A percentile compares a stretch with the other conserved stretches of the same genome.
These are phyloP conservation scores for Polydesmus complanatus DNA, from an alignment of 2,888 invertebrate species.

Conservation along the genomic window DNA sequence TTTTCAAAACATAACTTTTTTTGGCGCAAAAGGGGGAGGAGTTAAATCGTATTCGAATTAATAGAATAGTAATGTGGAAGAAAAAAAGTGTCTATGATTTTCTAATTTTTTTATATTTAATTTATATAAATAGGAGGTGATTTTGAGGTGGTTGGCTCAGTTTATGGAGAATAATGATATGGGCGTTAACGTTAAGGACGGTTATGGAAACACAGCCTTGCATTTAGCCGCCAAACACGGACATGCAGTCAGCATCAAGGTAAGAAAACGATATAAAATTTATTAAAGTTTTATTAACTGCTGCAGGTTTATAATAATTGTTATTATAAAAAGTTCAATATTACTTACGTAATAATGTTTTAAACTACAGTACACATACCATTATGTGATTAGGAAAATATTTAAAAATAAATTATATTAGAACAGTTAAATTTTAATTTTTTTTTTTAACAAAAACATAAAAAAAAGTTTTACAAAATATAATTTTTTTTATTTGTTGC, in stretches of 20 bases:
- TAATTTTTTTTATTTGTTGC: too few species aligned
- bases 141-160: constrained; percentile 23
- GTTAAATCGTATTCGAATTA: not conserved
- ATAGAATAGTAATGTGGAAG: not conserved
- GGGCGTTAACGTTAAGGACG: constrained; percentile 27
- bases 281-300: too few species aligned
- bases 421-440: too few species aligned
- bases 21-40: not conserved
- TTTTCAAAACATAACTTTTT: not conserved
- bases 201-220: constrained; percentile 28
- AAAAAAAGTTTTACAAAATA: too few species aligned
- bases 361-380: too few species aligned
- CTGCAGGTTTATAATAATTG: too few species aligned
- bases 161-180: constrained; percentile 22
- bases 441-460: too few species aligned
- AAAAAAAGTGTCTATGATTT: not conserved
- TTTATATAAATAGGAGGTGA: constrained; percentile 17
- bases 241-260: constrained; percentile 24
- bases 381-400: too few species aligned
- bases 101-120: not conserved
- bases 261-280: constrained; percentile 12
- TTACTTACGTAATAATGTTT: too few species aligned
- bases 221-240: constrained; percentile 30
- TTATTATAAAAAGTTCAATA: too few species aligned
- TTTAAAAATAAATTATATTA: too few species aligned